A percentile compares a stretch with the other conserved stretches of the same genome.
These are phyloP conservation scores for Nyctalus aviator DNA, from an alignment of 2,797 vertebrate species.

Conservation along the genomic window DNA sequence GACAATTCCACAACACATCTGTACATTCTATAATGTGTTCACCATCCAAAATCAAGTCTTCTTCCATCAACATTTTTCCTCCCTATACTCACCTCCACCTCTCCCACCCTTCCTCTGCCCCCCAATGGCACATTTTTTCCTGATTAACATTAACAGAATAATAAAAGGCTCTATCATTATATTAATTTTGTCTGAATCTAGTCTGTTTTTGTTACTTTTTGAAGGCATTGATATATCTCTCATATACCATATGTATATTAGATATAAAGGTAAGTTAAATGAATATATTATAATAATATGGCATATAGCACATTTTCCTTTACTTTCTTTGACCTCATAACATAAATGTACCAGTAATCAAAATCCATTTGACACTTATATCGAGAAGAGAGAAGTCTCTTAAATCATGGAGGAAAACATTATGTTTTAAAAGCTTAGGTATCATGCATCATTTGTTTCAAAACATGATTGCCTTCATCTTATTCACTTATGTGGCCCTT, in stretches of 20 bases:
- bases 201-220: slow-evolving; percentile 45
- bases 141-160: background rate
- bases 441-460: slow-evolving; percentile 44
- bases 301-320: slow-evolving; percentile 58
- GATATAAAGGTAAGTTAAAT: background rate
- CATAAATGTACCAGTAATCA: background rate
- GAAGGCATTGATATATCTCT: slow-evolving; percentile 27
- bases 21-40: background rate
- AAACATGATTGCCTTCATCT: background rate
- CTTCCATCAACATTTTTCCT: background rate
- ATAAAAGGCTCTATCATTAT: background rate
- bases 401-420: slow-evolving; percentile 26
- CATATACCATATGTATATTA: background rate
- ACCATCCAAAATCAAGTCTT: background rate
- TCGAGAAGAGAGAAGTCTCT: background rate
- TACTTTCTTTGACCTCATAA: slow-evolving; percentile 3
- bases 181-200: background rate
- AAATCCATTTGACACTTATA: slow-evolving; percentile 17
- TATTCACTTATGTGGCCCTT: background rate
- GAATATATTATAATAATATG: background rate
- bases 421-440: slow-evolving; percentile 50
- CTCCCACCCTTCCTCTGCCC: background rate
- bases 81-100: background rate
- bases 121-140: background rate
- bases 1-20: background rate